Evolutionary conservation across 1,140 invertebrate genomes (phyloP), one percentile per base, ranked within the genome.

Genomic region (Drosophila equinoxialis): DNA sequence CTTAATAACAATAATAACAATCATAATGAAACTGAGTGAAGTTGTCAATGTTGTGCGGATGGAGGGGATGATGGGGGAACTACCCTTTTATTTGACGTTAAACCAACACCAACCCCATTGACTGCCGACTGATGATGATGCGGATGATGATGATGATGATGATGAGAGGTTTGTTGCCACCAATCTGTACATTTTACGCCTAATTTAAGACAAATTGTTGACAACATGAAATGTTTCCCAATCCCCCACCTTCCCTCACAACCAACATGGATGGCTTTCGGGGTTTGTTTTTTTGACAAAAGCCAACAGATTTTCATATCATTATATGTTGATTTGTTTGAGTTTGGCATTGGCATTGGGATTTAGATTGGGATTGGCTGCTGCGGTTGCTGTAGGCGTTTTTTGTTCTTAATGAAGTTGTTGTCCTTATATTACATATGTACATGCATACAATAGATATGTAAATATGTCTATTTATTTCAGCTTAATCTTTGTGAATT

Each of bases 191-290:
- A 87, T 87, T 87, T 87, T 87, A 87, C 84, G 83, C 83, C 84
- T 87, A 87, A 87, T 87, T 87, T 87, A 83, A 87, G 83, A 86
- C 84, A 89, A 87, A 87, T 87, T 87, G 83, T 86, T 85, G 82
- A 81, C 78, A 78, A 81, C 74, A 81, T 85, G 80, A n/a, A 76
- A 74, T 68, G 48, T 68, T 48, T 63, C 33, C 37, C 8, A n/a
- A 5, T 17, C 11, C n/a, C 23, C 23, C 41, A 30, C 23, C 60
- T 17, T 35, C 20, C 10, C 35, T 42, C 10, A 41, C 41, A 61
- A 13, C 37, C 54, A 39, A 6, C 51, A 65, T 63, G 10, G 41
- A 17, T 45, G 57, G 65, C 74, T 67, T 35, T 35, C 6, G 65
- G 75, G 45, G n/a, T 51, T 69, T 6, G 2, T 30, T 30, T 30